Evolutionary conservation across 2,113 vertebrate genomes (phyloP).

Genomic region (Phodopus roborovskii): DNA sequence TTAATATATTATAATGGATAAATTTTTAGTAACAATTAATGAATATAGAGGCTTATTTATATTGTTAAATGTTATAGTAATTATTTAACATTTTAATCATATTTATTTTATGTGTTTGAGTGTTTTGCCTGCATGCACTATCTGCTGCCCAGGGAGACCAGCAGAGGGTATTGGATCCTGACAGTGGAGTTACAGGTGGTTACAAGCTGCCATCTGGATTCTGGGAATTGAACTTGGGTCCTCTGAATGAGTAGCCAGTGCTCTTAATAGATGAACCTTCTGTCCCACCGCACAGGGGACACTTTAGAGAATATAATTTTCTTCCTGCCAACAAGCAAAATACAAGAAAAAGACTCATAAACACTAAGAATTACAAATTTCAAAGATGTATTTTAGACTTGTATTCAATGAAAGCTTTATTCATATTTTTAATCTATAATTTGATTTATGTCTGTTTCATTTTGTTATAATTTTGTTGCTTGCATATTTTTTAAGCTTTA

Average conservation of each 20-base stretch:
- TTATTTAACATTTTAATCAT: background rate
- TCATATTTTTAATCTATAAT: background rate
- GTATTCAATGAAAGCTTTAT: background rate
- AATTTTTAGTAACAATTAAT: background rate
- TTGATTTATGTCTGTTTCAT: background rate
- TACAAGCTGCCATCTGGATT: background rate
- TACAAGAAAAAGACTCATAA: background rate
- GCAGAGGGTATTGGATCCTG: background rate
- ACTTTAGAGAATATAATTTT: background rate
- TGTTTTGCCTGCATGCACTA: background rate
- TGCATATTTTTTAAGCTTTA: background rate
- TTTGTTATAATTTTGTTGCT: background rate
- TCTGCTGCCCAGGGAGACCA: background rate
- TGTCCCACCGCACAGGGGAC: background rate
- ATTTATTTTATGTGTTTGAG: background rate
- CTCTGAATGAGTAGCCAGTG: background rate
- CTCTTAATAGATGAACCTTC: background rate
- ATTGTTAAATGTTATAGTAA: background rate
- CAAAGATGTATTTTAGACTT: background rate
- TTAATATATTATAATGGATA: background rate
- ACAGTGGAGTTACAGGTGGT: background rate
- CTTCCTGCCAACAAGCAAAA: background rate
- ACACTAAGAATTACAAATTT: background rate
- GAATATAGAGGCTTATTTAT: background rate
- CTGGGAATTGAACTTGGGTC: background rate